These are phyloP conservation scores for Erpetoichthys calabaricus DNA, from an alignment of 2,797 vertebrate species.

Conservation along the genomic window DNA sequence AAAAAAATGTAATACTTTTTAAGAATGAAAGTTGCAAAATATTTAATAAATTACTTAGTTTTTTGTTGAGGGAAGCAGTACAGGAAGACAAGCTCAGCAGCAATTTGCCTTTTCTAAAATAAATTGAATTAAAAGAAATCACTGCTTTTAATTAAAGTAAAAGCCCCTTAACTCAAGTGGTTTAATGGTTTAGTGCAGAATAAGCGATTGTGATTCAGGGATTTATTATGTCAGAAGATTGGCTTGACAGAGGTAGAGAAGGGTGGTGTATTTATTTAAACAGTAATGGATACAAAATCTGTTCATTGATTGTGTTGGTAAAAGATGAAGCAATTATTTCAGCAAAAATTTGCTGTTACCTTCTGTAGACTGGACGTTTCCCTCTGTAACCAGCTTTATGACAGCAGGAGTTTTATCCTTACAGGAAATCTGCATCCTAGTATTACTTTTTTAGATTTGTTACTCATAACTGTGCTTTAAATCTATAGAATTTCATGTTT, in stretches of 20 bases:
- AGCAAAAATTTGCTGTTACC: constrained; percentile 3
- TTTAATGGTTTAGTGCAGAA: constrained; percentile 25
- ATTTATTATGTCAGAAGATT: constrained; percentile 37
- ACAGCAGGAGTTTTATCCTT: no score
- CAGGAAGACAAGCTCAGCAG: constrained; percentile 46
- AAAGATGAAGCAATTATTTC: constrained; percentile 16
- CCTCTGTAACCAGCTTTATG: no score
- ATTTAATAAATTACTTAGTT: constrained; percentile 29
- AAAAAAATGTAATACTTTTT: no score
- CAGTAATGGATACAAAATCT: constrained; percentile 29
- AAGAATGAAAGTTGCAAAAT: constrained; percentile 7
- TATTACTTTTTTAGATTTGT: no score
- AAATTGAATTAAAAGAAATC: constrained; percentile 61
- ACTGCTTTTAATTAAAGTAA: constrained; percentile 81
- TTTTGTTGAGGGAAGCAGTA: constrained; percentile 35
- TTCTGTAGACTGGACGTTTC: no score
- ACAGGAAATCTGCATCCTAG: no score
- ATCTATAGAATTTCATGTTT: no score
- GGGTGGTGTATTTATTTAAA: constrained; percentile 2
- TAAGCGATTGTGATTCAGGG: constrained; percentile 21
- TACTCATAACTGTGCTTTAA: no score
- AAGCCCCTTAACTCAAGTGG: constrained; percentile 49
- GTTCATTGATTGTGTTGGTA: constrained; percentile 31
- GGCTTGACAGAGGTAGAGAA: constrained; percentile 11
- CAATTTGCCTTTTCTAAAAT: constrained; percentile 41